Evolutionary conservation across 2,113 vertebrate species (phyloP).

Genomic region (Zeus faber): DNA sequence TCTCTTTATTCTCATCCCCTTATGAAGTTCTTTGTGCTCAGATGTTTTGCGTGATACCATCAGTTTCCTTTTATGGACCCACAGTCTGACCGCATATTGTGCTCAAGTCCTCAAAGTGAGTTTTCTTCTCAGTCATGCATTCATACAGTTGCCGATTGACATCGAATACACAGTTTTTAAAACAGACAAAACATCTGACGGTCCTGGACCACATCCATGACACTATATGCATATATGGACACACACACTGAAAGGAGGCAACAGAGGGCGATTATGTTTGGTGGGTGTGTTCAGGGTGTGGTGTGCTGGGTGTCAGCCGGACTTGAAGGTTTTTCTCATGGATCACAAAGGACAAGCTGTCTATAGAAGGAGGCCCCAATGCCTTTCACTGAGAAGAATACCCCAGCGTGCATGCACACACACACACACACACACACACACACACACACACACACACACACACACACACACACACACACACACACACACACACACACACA

Average conservation of each 20-base stretch:
- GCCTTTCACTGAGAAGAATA: constrained; percentile 49
- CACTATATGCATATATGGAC: constrained; percentile 18
- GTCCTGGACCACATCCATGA: too few species aligned
- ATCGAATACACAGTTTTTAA: too few species aligned
- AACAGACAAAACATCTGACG: too few species aligned
- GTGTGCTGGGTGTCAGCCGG: constrained; percentile 20
- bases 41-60: too few species aligned
- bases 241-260: constrained; percentile 25
- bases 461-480: not conserved
- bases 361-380: constrained; percentile 48
- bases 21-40: not conserved
- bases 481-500: not conserved
- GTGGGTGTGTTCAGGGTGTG: constrained; percentile 14
- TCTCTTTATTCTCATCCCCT: constrained; percentile 29
- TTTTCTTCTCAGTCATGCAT: too few species aligned
- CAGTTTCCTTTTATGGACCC: too few species aligned
- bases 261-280: constrained; percentile 21
- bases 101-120: too few species aligned
- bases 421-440: constrained; percentile 5
- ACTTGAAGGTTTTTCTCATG: constrained; percentile 45
- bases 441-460: constrained; percentile 2
- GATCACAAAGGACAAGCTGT: constrained; percentile 52
- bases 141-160: too few species aligned
- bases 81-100: too few species aligned
- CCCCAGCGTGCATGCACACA: constrained; percentile 2